Percentiles rank a stretch among this genome's conserved stretches.
These are phyloP conservation scores for Drosophila rellima DNA, from an alignment of 2,888 invertebrate species.

Conservation along the genomic window DNA sequence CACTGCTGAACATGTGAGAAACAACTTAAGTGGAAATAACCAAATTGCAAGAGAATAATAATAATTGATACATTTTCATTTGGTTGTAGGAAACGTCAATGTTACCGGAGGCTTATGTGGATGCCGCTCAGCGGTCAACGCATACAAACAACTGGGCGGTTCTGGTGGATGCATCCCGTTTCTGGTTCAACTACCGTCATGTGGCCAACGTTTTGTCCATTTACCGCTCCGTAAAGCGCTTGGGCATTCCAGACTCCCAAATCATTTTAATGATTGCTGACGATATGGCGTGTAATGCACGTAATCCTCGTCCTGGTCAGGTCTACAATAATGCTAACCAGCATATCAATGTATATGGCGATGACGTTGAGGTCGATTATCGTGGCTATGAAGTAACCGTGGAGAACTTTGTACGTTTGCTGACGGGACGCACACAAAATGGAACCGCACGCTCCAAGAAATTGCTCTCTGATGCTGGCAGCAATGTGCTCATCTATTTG, in stretches of 20 bases:
- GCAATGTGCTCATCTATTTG: constrained; percentile 98
- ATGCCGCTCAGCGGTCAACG: constrained; percentile 81
- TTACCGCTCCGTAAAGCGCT: constrained; percentile 98
- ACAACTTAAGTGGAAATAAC: not conserved
- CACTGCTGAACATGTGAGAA: constrained; percentile 30
- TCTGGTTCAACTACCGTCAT: constrained; percentile 99
- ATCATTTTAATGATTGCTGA: constrained; percentile 99
- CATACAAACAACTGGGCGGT: constrained; percentile 99
- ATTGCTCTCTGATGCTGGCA: constrained; percentile 97
- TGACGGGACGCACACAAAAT: constrained; percentile 96
- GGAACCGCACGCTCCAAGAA: constrained; percentile 98
- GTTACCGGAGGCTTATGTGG: constrained; percentile 82
- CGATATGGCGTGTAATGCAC: constrained; percentile 99
- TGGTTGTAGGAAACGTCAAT: constrained; percentile 45
- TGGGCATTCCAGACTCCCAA: constrained; percentile 99
- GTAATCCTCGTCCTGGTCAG: constrained; percentile 98
- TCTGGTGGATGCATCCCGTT: constrained; percentile 98
- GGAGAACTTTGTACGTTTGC: constrained; percentile 98
- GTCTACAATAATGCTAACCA: constrained; percentile 99
- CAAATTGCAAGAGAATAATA: not conserved
- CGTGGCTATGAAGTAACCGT: constrained; percentile 98
- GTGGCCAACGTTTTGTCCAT: constrained; percentile 99
- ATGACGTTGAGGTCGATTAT: constrained; percentile 99
- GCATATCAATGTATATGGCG: constrained; percentile 99
- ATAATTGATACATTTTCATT: not conserved